phyloP scores from a whole-genome alignment of 2,797 vertebrate genomes.

The Alcedo quadribrachys region DNA sequence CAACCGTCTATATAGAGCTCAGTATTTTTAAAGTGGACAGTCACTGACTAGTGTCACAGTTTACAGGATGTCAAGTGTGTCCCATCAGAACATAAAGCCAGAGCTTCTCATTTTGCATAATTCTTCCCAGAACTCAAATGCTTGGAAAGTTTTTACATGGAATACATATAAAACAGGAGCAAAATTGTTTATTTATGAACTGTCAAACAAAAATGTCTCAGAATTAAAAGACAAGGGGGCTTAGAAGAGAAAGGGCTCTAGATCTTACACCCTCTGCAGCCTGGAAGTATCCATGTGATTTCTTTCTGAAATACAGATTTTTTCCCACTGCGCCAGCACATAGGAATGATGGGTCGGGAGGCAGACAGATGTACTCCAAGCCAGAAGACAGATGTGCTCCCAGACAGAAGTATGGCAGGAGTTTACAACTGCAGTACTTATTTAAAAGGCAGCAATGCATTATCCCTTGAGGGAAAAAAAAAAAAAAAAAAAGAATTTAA shows the following conservation, averaged over 20 bases:
- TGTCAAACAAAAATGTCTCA: slow-evolving; percentile 62
- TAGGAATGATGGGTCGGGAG: background rate
- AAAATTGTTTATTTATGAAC: slow-evolving; percentile 67
- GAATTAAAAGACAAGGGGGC: slow-evolving; percentile 64
- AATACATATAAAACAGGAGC: slow-evolving; percentile 57
- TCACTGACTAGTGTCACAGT: background rate
- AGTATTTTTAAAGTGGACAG: background rate
- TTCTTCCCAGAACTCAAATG: slow-evolving; percentile 40
- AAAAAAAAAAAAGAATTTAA: background rate
- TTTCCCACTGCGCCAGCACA: background rate
- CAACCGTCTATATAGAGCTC: background rate
- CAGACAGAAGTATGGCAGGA: slow-evolving; percentile 55
- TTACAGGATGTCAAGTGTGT: background rate
- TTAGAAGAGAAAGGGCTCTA: slow-evolving; percentile 59
- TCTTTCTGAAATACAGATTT: slow-evolving; percentile 23
- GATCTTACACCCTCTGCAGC: slow-evolving; percentile 38
- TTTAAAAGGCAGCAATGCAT: slow-evolving; percentile 65
- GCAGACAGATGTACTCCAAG: slow-evolving; percentile 64
- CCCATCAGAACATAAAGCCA: slow-evolving; percentile 30
- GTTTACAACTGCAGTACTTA: slow-evolving; percentile 55
- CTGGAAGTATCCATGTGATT: slow-evolving; percentile 13
- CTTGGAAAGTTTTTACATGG: slow-evolving; percentile 50
- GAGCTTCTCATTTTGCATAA: slow-evolving; percentile 36
- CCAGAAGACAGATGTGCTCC: slow-evolving; percentile 59
- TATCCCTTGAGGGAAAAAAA: slow-evolving; percentile 16